These are phyloP conservation scores for Aplysina aerophoba DNA, from an alignment of 37 sponge, comb jelly and placozoan genomes.

Conservation along the genomic window DNA sequence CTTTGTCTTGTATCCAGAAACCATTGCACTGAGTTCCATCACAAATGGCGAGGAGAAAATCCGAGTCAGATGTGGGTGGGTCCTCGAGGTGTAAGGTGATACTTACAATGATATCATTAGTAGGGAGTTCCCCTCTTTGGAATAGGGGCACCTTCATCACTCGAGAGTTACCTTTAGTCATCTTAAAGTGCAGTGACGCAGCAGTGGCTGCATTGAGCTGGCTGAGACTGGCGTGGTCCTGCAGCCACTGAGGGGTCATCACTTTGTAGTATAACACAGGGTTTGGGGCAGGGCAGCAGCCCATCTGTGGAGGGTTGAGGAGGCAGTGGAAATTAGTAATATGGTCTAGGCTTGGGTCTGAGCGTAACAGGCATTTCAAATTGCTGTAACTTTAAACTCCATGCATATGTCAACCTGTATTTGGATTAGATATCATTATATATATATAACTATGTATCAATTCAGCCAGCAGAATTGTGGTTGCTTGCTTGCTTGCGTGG, in stretches of 20 bases:
- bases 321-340: too few species aligned
- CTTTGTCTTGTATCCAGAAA: constrained; percentile 49
- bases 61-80: constrained; percentile 25
- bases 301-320: too few species aligned
- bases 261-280: constrained; percentile 10
- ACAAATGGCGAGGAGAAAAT: neutral
- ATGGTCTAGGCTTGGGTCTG: too few species aligned
- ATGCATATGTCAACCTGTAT: too few species aligned
- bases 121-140: constrained; percentile 1
- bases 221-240: neutral
- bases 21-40: constrained; percentile 43
- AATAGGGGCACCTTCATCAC: constrained; percentile 3
- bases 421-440: too few species aligned
- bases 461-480: too few species aligned
- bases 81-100: constrained; percentile 3
- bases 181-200: neutral
- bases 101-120: neutral
- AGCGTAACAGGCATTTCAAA: too few species aligned
- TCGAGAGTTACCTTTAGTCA: neutral
- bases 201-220: neutral
- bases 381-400: too few species aligned
- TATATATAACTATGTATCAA: too few species aligned
- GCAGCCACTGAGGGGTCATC: constrained; percentile 5
- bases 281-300: too few species aligned
- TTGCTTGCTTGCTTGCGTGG: too few species aligned